Evolutionary conservation across 64 coral and sea anemone genomes (phyloP), one percentile per base, ranked within the genome.

Genomic region (Montipora capricornis): DNA sequence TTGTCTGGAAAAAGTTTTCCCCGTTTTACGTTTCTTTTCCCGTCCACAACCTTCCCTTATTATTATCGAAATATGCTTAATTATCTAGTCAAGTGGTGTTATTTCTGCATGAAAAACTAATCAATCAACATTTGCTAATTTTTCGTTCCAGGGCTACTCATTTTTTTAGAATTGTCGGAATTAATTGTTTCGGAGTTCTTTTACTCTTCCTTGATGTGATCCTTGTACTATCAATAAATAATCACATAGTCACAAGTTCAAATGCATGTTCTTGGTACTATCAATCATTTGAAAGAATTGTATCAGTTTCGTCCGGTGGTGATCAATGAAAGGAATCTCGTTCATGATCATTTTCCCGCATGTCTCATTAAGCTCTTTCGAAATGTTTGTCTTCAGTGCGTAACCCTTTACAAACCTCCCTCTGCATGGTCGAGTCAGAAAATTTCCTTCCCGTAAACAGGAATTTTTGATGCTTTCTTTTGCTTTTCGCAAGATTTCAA

Each of bases 341-440:
- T 86, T 86, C 62, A 24, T 86, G 17, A 71, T 86, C 82, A 86
- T 86, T 71, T 14, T 70, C n/a, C 22, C 20, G 19, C 82, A 86
- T 24, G 67, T 71, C 17, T 51, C 44, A 5, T 51, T 49, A 0
- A 86, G 17, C 2, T 71, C 66, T 49, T 73, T 71, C 17, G 82
- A 86, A 73, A 86, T 70, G 49, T 86, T 73, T 49, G 16, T 4
- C 47, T 86, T 86, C 6, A 86, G 1, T 20, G 45, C 64, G n/a
- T 86, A 86, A 12, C 82, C 82, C 47, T 71, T 66, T 6, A 86
- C 82, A 10, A 86, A 8, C 12, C 64, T 86, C 20, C 82, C 66
- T 20, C 26, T 68, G 15, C 51, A 86, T 10, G 82, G 82, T 4
- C 44, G 45, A 7, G 82, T 71, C 47, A 86, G 4, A 19, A 86